Evolutionary conservation across 2,797 vertebrate genomes (phyloP).

Genomic region (Chloroceryle inda): DNA sequence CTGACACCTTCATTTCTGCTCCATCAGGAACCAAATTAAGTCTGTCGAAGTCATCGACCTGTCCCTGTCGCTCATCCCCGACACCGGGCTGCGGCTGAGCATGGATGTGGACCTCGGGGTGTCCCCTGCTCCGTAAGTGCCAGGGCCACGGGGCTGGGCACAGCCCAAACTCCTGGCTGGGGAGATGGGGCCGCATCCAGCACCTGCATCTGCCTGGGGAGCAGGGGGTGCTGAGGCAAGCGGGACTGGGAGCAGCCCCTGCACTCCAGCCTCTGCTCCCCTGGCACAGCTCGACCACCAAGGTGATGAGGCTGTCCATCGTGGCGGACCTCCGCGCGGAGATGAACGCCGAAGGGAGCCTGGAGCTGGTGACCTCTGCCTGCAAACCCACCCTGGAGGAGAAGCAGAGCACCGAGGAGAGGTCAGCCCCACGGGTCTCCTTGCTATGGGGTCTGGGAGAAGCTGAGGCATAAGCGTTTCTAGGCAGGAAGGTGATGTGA

Average conservation of each 20-base stretch:
- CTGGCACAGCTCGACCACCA: neutral
- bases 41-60: neutral
- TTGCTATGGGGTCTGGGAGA: neutral
- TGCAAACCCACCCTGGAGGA: conserved; percentile 39
- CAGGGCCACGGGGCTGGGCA: accelerated
- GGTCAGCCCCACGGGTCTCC: accelerated
- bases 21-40: neutral
- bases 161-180: neutral
- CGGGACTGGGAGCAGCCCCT: accelerated
- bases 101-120: neutral
- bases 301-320: conserved; percentile 17
- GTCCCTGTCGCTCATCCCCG: neutral
- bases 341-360: conserved; percentile 24
- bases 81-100: conserved; percentile 10
- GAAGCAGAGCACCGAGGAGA: neutral
- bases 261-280: neutral
- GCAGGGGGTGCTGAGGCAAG: accelerated
- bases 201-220: neutral
- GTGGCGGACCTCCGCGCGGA: neutral
- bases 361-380: conserved; percentile 37
- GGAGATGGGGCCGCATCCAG: accelerated
- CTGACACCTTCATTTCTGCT: neutral
- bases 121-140: conserved; percentile 8
- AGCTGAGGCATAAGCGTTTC: neutral
- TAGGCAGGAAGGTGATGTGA: neutral